phyloP scores from a whole-genome alignment of 2,797 vertebrate species.

The Agapornis canus region DNA sequence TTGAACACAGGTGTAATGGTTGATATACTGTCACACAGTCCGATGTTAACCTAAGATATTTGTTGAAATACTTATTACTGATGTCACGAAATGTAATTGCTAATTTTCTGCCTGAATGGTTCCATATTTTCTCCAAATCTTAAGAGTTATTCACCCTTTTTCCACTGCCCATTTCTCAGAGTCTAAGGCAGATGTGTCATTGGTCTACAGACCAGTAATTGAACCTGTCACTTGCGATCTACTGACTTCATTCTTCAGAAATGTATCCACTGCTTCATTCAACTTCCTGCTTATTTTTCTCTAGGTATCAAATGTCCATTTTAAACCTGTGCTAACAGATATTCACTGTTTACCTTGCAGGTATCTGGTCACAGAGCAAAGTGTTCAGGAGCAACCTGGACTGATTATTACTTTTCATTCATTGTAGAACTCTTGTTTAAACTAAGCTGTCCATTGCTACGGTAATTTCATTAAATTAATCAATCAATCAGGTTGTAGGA shows the following conservation, averaged over 20 bases:
- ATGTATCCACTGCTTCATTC: slow-evolving; percentile 75
- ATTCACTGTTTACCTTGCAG: slow-evolving; percentile 59
- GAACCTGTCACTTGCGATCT: slow-evolving; percentile 83
- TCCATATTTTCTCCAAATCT: slow-evolving; percentile 90
- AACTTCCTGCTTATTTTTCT: slow-evolving; percentile 67
- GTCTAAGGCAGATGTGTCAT: slow-evolving; percentile 81
- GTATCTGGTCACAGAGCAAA: slow-evolving; percentile 12
- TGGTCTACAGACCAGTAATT: slow-evolving; percentile 79
- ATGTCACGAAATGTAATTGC: slow-evolving; percentile 95
- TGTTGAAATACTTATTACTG: slow-evolving; percentile 97
- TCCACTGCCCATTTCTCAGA: slow-evolving; percentile 79
- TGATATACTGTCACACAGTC: slow-evolving; percentile 90
- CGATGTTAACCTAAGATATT: slow-evolving; percentile 92
- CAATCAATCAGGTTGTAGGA: background rate
- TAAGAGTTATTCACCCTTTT: slow-evolving; percentile 86
- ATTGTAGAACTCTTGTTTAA: background rate
- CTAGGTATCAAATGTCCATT: slow-evolving; percentile 63
- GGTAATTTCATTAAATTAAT: slow-evolving; percentile 35
- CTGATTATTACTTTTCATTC: slow-evolving; percentile 26
- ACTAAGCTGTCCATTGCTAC: background rate
- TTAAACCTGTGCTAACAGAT: slow-evolving; percentile 58
- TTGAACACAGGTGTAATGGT: slow-evolving; percentile 91
- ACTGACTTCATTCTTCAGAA: slow-evolving; percentile 81
- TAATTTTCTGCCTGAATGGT: slow-evolving; percentile 93
- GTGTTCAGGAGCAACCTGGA: background rate